Percentiles rank a stretch among this genome's conserved stretches.
phyloP scores from a whole-genome alignment of 2,888 invertebrate species.

The Eurois occulta region DNA sequence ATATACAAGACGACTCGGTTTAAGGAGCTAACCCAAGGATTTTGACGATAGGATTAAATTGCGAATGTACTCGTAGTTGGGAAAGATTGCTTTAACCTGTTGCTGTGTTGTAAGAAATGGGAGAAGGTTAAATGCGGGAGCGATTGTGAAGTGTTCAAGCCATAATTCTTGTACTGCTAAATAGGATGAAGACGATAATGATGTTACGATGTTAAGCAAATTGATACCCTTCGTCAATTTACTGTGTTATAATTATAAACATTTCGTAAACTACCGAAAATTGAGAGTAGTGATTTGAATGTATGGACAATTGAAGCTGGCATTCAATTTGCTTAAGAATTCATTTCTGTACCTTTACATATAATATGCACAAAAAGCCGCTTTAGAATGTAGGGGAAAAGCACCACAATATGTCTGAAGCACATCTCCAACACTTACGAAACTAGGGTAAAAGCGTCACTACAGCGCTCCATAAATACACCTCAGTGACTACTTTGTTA shows the following conservation, averaged over 20 bases:
- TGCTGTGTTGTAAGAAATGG: not conserved
- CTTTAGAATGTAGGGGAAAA: slow-evolving; percentile 23
- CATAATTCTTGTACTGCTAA: not conserved
- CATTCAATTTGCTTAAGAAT: too few relatives aligned
- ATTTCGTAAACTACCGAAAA: too few relatives aligned
- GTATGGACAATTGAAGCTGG: too few relatives aligned
- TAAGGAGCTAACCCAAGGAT: slow-evolving; percentile 14
- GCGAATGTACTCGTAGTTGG: slow-evolving; percentile 13
- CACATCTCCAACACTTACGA: slow-evolving; percentile 30
- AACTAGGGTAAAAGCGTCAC: slow-evolving; percentile 53
- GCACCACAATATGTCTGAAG: slow-evolving; percentile 24
- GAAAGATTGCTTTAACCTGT: not conserved
- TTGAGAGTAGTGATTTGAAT: too few relatives aligned
- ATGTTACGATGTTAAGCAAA: too few relatives aligned
- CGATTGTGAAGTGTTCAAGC: not conserved
- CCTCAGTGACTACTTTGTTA: slow-evolving; percentile 21
- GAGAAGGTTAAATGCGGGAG: not conserved
- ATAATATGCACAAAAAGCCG: not conserved
- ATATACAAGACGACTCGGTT: slow-evolving; percentile 43
- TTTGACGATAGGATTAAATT: slow-evolving; percentile 27
- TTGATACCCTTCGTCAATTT: too few relatives aligned
- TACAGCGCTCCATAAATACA: slow-evolving; percentile 10
- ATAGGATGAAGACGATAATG: not conserved
- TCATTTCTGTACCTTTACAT: too few relatives aligned
- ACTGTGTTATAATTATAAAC: too few relatives aligned